These are phyloP conservation scores for Rutpela maculata DNA, from an alignment of 2,888 invertebrate species.

Conservation along the genomic window DNA sequence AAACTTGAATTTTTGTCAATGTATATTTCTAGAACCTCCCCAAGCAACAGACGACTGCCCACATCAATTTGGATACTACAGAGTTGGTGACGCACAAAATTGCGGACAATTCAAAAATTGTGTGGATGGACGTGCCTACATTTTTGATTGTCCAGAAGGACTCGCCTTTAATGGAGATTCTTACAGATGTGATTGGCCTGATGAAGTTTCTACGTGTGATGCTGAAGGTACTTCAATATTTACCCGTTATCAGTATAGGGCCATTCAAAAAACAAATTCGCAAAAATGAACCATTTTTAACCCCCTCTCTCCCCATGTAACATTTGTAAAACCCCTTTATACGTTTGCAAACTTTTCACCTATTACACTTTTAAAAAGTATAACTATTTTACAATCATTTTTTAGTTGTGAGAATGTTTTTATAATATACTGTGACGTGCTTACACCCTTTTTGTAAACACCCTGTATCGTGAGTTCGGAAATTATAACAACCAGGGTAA, in stretches of 20 bases:
- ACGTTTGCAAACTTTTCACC: too few species aligned
- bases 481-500: too few species aligned
- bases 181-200: slow-evolving; percentile 92
- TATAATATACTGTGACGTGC: too few species aligned
- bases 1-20: neutral
- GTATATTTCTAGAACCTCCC: slow-evolving; percentile 77
- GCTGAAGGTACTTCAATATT: slow-evolving; percentile 80
- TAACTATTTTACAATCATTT: too few species aligned
- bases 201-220: slow-evolving; percentile 87
- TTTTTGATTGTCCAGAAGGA: slow-evolving; percentile 89
- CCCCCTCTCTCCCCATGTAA: too few species aligned
- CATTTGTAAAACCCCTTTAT: too few species aligned
- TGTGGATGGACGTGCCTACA: slow-evolving; percentile 83
- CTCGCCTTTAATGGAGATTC: slow-evolving; percentile 79
- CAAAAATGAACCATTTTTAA: too few species aligned
- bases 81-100: slow-evolving; percentile 79
- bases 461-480: too few species aligned
- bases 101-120: slow-evolving; percentile 91
- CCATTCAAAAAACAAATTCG: slow-evolving; percentile 25
- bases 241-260: slow-evolving; percentile 27
- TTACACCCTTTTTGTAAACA: too few species aligned
- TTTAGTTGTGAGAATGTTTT: too few species aligned
- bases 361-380: too few species aligned
- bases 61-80: slow-evolving; percentile 89
- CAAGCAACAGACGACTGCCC: slow-evolving; percentile 87